Conservation (phyloP, 2,113 vertebrate species). For the Lophotis ruficrista region DNA sequence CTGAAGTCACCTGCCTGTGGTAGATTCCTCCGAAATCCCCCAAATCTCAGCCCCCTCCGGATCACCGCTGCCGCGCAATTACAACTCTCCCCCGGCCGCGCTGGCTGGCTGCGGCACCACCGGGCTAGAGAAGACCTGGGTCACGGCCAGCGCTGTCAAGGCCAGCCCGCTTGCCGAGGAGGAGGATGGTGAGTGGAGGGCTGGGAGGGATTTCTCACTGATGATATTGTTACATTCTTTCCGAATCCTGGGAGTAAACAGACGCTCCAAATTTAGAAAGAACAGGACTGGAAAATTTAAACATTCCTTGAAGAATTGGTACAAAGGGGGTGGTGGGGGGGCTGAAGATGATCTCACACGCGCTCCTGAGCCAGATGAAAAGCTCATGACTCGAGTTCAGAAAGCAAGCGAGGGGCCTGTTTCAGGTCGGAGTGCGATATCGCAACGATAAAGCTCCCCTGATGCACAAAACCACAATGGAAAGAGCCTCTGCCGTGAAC, state of each 20-base stretch:
- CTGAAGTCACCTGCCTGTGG: neutral
- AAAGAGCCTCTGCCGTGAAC: neutral
- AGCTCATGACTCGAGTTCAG: slow-evolving; percentile 48
- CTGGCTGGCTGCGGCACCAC: accelerated
- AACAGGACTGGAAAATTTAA: slow-evolving; percentile 74
- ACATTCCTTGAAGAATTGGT: slow-evolving; percentile 72
- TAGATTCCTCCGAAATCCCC: neutral
- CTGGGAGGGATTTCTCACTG: slow-evolving; percentile 53
- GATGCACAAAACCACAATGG: accelerated
- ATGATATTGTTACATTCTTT: slow-evolving; percentile 72
- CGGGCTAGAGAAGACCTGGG: neutral
- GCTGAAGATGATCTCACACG: slow-evolving; percentile 61
- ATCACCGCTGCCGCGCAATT: accelerated
- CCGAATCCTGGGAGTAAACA: slow-evolving; percentile 74
- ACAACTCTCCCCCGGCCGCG: neutral
- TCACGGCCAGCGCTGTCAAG: neutral
- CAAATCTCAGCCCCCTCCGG: neutral
- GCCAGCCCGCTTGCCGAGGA: neutral
- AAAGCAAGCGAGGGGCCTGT: slow-evolving; percentile 53
- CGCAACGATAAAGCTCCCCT: neutral
- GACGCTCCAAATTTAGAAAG: slow-evolving; percentile 74
- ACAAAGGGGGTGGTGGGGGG: neutral
- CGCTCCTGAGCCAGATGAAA: slow-evolving; percentile 52
- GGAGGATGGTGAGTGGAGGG: neutral
- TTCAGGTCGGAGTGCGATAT: neutral